Percentiles rank a stretch among this genome's conserved stretches.
These are phyloP conservation scores for Glossophaga mutica DNA, from an alignment of 2,797 vertebrate species.

Conservation along the genomic window DNA sequence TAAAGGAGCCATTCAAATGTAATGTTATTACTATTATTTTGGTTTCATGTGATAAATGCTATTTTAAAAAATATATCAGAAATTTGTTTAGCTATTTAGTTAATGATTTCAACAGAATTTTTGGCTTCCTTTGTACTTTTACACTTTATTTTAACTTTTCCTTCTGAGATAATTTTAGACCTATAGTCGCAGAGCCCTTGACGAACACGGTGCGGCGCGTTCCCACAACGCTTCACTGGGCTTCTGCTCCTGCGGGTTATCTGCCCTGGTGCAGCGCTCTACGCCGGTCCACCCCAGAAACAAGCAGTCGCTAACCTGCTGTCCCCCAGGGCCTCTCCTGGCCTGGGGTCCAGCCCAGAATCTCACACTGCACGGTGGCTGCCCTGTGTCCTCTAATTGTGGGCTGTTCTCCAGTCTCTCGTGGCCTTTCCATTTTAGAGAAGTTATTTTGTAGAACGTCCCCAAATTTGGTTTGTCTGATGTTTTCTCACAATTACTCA, in stretches of 20 bases:
- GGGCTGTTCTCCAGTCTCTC: not conserved
- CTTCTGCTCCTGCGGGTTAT: not conserved
- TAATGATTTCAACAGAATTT: not conserved
- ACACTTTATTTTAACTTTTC: not conserved
- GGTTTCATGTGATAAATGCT: not conserved
- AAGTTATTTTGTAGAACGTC: not conserved
- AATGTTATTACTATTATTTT: not conserved
- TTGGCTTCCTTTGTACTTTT: not conserved
- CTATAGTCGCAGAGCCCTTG: not conserved
- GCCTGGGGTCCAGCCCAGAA: not conserved
- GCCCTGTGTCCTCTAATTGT: not conserved
- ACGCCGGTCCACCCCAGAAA: not conserved
- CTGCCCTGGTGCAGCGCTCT: not conserved
- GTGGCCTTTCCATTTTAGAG: not conserved
- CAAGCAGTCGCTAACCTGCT: not conserved
- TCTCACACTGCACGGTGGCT: rapidly evolving
- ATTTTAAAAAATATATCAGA: not conserved
- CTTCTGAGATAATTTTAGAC: not conserved
- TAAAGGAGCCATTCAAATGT: not conserved
- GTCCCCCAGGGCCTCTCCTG: not conserved
- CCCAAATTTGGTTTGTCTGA: not conserved
- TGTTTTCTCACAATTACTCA: not conserved
- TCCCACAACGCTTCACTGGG: not conserved
- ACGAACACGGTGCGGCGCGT: not conserved
- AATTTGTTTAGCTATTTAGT: not conserved